Percentiles rank a stretch among this genome's conserved stretches.
phyloP scores from a whole-genome alignment of 2,113 vertebrate species.

The Sturnus vulgaris region DNA sequence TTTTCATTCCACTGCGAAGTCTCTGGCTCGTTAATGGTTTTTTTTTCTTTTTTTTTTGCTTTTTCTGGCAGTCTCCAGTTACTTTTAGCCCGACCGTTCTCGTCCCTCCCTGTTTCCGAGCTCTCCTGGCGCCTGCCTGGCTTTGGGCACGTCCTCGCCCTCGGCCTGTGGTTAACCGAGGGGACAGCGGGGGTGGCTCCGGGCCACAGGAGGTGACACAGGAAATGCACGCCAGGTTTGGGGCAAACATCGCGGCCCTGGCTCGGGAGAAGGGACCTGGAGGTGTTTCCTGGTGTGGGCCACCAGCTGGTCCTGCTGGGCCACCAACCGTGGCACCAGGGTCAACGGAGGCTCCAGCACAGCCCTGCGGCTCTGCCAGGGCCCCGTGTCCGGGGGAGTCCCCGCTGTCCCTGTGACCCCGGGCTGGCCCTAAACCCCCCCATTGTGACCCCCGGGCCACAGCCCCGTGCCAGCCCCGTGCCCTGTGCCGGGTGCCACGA shows the following conservation, averaged over 20 bases:
- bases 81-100: background rate
- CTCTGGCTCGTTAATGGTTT: background rate
- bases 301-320: background rate
- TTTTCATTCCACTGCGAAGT: background rate
- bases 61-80: background rate
- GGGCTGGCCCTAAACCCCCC: background rate
- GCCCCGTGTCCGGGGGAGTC: background rate
- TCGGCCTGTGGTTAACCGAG: background rate
- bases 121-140: background rate
- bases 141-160: background rate
- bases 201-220: background rate
- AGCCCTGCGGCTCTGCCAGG: no score
- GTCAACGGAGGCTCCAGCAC: no score
- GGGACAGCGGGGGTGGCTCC: accelerated
- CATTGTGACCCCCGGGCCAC: background rate
- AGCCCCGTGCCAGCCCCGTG: background rate
- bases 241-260: accelerated
- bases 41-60: no score
- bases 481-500: background rate
- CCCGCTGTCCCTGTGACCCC: accelerated
- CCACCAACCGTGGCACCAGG: background rate
- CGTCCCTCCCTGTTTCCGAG: background rate
- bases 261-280: accelerated
- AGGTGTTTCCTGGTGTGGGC: background rate
- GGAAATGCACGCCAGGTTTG: accelerated